Conservation (phyloP, 2,888 invertebrate species). For the Caenorhabditis drosophilae region DNA sequence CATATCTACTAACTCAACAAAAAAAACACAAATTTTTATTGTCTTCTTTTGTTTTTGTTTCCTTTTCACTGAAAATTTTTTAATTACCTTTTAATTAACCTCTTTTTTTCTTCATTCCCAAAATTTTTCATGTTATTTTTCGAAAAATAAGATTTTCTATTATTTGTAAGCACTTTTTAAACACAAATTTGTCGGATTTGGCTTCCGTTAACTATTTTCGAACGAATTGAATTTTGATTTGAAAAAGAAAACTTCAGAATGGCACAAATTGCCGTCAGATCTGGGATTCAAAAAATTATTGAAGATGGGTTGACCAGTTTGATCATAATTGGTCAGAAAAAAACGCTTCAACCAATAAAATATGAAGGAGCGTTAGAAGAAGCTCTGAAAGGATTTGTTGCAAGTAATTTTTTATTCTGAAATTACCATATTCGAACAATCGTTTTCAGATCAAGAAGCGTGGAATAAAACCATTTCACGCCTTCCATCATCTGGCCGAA, state of each 20-base stretch:
- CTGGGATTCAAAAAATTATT: slow-evolving; percentile 19
- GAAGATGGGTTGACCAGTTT: slow-evolving; percentile 22
- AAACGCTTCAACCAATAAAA: slow-evolving; percentile 8
- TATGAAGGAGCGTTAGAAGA: slow-evolving; percentile 24
- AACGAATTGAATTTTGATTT: no score
- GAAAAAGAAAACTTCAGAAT: slow-evolving; percentile 5
- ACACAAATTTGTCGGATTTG: no score
- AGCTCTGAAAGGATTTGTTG: slow-evolving; percentile 7
- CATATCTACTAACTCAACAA: no score
- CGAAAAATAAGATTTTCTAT: no score
- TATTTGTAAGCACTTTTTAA: no score
- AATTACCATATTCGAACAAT: not conserved
- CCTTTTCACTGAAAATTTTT: no score
- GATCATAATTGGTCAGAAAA: slow-evolving; percentile 29
- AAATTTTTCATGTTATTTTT: no score
- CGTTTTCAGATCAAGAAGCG: slow-evolving; percentile 29
- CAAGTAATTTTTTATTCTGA: slow-evolving; percentile 13
- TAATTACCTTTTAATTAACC: no score
- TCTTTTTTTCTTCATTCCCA: no score
- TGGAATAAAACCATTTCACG: slow-evolving; percentile 41
- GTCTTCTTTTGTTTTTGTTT: no score
- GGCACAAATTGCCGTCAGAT: slow-evolving; percentile 23
- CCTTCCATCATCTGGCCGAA: slow-evolving; percentile 28
- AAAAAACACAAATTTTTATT: no score
- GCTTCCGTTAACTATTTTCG: no score